Evolutionary conservation across 2,797 vertebrate genomes (phyloP).

Genomic region (Sebastes hubbsi): DNA sequence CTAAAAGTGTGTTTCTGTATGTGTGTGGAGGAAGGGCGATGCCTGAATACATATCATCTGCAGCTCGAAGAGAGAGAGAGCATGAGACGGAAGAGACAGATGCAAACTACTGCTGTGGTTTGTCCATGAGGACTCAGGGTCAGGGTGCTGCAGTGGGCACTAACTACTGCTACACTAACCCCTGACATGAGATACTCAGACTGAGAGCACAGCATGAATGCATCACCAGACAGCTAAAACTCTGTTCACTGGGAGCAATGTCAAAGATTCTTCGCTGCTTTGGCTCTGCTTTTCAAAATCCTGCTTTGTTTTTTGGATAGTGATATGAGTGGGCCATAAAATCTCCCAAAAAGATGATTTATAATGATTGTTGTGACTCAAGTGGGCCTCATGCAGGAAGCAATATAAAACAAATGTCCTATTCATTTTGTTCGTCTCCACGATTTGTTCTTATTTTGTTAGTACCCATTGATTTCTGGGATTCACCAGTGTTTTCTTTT

Average conservation of each 20-base stretch:
- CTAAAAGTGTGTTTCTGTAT: neutral
- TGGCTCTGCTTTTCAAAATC: neutral
- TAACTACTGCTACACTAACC: neutral
- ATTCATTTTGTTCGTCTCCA: neutral
- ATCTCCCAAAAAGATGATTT: neutral
- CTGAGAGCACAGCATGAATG: neutral
- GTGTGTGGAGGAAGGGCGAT: neutral
- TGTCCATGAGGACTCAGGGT: constrained; percentile 8
- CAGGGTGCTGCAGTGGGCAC: neutral
- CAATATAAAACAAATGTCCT: neutral
- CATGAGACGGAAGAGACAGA: neutral
- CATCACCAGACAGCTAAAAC: neutral
- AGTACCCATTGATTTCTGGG: too few relatives aligned
- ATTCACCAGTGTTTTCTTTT: neutral
- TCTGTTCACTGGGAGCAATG: neutral
- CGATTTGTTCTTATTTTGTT: neutral
- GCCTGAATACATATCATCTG: constrained; percentile 17
- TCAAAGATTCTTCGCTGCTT: neutral
- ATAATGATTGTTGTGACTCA: neutral
- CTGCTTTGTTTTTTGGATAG: neutral
- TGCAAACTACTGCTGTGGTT: neutral
- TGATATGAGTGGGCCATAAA: neutral
- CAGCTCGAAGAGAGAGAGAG: constrained; percentile 1
- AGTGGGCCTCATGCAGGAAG: neutral
- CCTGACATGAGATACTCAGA: neutral